Conservation (phyloP, 2,113 vertebrate genomes). For the Bettongia penicillata region DNA sequence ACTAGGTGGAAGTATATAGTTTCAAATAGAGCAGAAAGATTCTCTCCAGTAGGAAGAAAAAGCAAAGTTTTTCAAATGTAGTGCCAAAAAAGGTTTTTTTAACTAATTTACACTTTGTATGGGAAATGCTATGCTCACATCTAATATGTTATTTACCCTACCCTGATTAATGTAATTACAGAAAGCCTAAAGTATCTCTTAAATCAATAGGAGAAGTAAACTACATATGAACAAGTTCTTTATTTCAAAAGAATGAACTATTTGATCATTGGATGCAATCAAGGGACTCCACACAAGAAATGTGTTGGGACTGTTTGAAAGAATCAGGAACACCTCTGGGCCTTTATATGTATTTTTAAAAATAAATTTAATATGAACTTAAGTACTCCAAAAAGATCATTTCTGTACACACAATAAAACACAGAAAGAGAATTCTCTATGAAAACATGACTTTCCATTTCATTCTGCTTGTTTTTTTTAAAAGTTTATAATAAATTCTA, state of each 20-base stretch:
- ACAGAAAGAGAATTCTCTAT: background rate
- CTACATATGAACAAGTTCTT: background rate
- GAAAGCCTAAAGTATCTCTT: background rate
- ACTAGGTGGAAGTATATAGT: background rate
- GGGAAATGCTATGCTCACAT: background rate
- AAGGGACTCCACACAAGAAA: background rate
- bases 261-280: background rate
- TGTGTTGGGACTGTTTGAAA: background rate
- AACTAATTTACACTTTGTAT: background rate
- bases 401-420: background rate
- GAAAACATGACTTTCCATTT: background rate
- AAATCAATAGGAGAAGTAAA: background rate
- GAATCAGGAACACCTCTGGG: background rate
- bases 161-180: background rate
- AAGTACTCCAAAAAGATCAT: background rate
- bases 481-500: background rate
- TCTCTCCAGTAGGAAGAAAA: background rate
- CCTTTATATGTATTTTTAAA: background rate
- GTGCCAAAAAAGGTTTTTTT: background rate
- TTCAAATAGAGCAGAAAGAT: background rate
- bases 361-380: background rate
- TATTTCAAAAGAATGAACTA: background rate
- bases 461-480: background rate
- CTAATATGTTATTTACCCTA: background rate
- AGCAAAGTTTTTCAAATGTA: background rate